Conservation (phyloP, 2,888 invertebrate species). For the Ceramica pisi region DNA sequence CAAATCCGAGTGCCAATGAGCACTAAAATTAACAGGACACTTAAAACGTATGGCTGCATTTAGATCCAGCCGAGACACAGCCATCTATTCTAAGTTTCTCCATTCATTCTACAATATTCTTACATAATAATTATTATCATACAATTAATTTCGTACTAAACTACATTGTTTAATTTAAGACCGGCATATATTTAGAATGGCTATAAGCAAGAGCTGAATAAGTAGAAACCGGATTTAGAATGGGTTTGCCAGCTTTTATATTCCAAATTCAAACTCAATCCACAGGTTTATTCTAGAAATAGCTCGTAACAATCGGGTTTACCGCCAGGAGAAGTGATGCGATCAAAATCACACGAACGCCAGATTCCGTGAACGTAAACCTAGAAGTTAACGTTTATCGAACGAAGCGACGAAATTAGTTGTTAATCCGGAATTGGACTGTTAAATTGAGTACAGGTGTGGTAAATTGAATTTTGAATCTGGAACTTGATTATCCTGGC, state of each 20-base stretch:
- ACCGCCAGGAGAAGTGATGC: slow-evolving; percentile 71
- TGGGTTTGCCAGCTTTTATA: slow-evolving; percentile 31
- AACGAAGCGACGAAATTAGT: slow-evolving; percentile 73
- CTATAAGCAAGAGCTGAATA: too few relatives aligned
- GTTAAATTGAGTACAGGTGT: slow-evolving; percentile 65
- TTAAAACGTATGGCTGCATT: too few relatives aligned
- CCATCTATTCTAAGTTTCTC: too few relatives aligned
- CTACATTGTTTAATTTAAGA: too few relatives aligned
- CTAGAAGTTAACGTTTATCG: slow-evolving; percentile 76
- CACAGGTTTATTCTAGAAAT: slow-evolving; percentile 64
- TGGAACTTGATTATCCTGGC: slow-evolving; percentile 37
- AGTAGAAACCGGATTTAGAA: background rate
- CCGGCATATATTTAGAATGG: too few relatives aligned
- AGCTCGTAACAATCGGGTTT: slow-evolving; percentile 74
- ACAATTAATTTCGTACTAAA: too few relatives aligned
- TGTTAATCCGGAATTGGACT: slow-evolving; percentile 68
- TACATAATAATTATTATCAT: too few relatives aligned
- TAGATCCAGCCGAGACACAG: too few relatives aligned
- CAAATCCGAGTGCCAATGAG: too few relatives aligned
- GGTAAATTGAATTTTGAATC: slow-evolving; percentile 64
- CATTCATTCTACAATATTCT: too few relatives aligned
- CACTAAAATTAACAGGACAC: too few relatives aligned
- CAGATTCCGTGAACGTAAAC: slow-evolving; percentile 67
- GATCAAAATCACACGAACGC: slow-evolving; percentile 69
- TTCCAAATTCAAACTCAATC: slow-evolving; percentile 57